Percentiles rank a stretch among this genome's conserved stretches.
phyloP scores from a whole-genome alignment of 2,797 vertebrate species.

The Rhinatrema bivittatum region DNA sequence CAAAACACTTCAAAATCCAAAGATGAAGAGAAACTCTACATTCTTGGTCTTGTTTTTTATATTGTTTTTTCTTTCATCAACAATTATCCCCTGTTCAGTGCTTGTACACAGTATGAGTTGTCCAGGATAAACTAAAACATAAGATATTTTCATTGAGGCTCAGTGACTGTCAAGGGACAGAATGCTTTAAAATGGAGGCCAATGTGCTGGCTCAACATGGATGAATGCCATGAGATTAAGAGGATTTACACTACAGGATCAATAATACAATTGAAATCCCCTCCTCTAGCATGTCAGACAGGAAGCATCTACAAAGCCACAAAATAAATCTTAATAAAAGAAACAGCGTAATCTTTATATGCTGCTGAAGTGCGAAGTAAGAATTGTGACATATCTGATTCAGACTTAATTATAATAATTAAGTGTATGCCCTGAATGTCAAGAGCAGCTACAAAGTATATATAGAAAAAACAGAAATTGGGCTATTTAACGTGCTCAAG shows the following conservation, averaged over 20 bases:
- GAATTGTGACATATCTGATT: background rate
- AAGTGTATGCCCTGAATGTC: background rate
- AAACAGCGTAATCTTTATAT: background rate
- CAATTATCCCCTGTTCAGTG: too few relatives aligned
- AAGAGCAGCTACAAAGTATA: background rate
- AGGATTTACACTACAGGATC: slow-evolving; percentile 1
- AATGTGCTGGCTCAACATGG: too few relatives aligned
- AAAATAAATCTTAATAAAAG: background rate
- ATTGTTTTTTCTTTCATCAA: too few relatives aligned
- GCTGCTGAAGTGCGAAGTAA: background rate
- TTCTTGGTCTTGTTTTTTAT: too few relatives aligned
- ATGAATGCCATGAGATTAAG: background rate
- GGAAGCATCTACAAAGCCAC: background rate
- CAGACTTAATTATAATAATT: background rate
- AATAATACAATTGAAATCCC: slow-evolving; percentile 5
- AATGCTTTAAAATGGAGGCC: background rate
- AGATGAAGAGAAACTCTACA: too few relatives aligned
- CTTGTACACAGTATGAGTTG: too few relatives aligned
- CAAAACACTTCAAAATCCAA: too few relatives aligned
- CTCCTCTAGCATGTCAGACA: background rate
- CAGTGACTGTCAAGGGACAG: background rate
- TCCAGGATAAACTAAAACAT: background rate
- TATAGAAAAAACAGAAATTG: too few relatives aligned
- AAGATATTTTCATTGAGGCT: background rate
- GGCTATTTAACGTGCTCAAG: too few relatives aligned